Evolutionary conservation across 2,113 vertebrate species (phyloP).

Genomic region (Hippocampus zosterae): DNA sequence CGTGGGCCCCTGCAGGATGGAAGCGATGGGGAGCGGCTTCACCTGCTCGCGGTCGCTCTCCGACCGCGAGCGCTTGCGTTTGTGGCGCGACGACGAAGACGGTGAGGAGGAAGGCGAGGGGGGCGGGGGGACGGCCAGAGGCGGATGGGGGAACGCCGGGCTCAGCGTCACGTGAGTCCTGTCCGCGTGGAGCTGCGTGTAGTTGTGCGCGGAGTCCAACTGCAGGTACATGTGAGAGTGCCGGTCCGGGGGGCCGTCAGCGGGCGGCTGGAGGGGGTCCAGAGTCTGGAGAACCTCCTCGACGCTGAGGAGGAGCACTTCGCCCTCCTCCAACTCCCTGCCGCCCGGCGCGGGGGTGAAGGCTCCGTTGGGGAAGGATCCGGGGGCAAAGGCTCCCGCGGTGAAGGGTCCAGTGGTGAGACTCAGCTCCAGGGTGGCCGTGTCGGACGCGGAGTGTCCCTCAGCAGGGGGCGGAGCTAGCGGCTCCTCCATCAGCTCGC

Average conservation of each 20-base stretch:
- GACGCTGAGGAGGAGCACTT: conserved; percentile 86
- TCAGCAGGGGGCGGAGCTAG: conserved; percentile 56
- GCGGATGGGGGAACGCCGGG: conserved; percentile 74
- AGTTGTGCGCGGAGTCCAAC: conserved; percentile 61
- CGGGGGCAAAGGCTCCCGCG: conserved; percentile 53
- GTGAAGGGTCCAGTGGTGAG: conserved; percentile 67
- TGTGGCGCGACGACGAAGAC: conserved; percentile 80
- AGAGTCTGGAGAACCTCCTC: conserved; percentile 87
- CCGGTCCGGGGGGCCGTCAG: conserved; percentile 44
- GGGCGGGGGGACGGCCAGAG: conserved; percentile 77
- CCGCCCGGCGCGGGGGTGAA: conserved; percentile 69
- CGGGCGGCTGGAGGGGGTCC: conserved; percentile 59
- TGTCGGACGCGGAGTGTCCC: conserved; percentile 66
- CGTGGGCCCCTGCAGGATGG: conserved; percentile 86
- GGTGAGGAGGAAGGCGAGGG: conserved; percentile 73
- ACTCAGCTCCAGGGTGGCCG: conserved; percentile 69
- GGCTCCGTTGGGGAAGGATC: conserved; percentile 65
- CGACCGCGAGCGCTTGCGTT: conserved; percentile 90
- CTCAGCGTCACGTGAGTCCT: conserved; percentile 70
- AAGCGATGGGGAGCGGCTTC: conserved; percentile 88
- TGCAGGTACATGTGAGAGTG: conserved; percentile 64
- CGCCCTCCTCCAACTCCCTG: conserved; percentile 71
- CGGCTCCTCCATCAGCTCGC: conserved; percentile 77
- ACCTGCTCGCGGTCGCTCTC: conserved; percentile 96
- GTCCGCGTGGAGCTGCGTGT: conserved; percentile 62